A percentile compares a stretch with the other conserved stretches of the same genome.
phyloP scores from a whole-genome alignment of 2,888 invertebrate species.

The Acrobasis consociella region DNA sequence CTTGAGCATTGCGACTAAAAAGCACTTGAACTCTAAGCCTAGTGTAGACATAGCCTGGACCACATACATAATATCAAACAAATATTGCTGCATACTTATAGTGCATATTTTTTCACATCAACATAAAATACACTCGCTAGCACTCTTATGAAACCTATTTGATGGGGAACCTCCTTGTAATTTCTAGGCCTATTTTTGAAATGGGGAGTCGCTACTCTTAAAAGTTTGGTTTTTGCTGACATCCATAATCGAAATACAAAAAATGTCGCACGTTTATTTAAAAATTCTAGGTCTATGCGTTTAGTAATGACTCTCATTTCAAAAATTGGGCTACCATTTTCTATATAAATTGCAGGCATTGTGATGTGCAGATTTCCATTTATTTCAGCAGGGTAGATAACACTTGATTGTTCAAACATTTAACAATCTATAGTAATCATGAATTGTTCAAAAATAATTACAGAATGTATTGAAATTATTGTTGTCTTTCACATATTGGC shows the following conservation, averaged over 20 bases:
- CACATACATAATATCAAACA: conserved; percentile 37
- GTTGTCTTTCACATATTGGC: too few species aligned
- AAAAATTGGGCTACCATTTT: too few species aligned
- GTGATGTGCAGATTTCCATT: background rate
- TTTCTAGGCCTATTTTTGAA: too few species aligned
- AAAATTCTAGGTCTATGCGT: too few species aligned
- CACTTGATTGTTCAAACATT: background rate
- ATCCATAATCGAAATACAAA: too few species aligned
- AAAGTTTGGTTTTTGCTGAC: too few species aligned
- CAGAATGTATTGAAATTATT: too few species aligned
- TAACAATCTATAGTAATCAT: background rate
- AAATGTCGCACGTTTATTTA: too few species aligned
- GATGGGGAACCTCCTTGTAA: background rate
- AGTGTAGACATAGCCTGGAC: conserved; percentile 21
- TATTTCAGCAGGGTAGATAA: background rate
- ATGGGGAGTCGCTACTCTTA: too few species aligned
- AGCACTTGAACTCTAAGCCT: background rate
- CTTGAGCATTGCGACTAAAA: background rate
- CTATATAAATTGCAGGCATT: too few species aligned
- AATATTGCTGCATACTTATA: conserved; percentile 30
- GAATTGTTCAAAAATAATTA: too few species aligned
- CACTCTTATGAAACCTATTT: background rate
- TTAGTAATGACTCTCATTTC: too few species aligned
- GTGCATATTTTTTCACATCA: conserved; percentile 18
- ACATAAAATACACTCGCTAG: conserved; percentile 21